These are phyloP conservation scores for Malaclemys terrapin DNA, from an alignment of 2,113 vertebrate species.

Conservation along the genomic window DNA sequence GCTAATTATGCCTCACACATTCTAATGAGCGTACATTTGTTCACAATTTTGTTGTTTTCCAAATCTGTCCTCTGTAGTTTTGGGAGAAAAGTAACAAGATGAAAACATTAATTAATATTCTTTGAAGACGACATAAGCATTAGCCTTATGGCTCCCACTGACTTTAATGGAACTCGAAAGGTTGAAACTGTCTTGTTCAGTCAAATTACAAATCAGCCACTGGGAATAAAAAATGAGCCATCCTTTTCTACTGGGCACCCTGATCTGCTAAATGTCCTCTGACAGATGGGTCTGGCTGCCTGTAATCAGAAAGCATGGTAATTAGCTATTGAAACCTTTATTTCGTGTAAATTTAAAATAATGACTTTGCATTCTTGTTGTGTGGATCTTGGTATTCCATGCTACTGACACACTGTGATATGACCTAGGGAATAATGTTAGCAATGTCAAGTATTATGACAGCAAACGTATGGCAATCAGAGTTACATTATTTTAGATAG, in stretches of 20 bases:
- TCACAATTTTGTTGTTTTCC: background rate
- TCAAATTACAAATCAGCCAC: conserved; percentile 15
- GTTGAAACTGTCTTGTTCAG: conserved; percentile 5
- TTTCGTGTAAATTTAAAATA: background rate
- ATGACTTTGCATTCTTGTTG: background rate
- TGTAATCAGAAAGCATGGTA: background rate
- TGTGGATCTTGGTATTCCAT: background rate
- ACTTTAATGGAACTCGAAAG: conserved; percentile 34
- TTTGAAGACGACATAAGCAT: background rate
- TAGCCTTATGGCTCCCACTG: background rate
- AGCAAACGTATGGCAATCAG: background rate
- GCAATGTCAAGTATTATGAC: background rate
- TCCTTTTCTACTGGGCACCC: background rate
- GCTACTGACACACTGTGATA: background rate
- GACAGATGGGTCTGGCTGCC: background rate
- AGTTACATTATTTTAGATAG: background rate
- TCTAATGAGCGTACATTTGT: background rate
- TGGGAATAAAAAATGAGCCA: background rate
- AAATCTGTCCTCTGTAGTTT: background rate
- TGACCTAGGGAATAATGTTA: background rate
- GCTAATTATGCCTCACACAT: background rate
- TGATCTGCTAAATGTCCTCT: background rate
- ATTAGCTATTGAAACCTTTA: background rate
- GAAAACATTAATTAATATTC: background rate
- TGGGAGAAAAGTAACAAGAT: background rate